Base-by-base conservation (phyloP, 2,113 vertebrate species). In the Dicentrarchus labrax region DNA sequence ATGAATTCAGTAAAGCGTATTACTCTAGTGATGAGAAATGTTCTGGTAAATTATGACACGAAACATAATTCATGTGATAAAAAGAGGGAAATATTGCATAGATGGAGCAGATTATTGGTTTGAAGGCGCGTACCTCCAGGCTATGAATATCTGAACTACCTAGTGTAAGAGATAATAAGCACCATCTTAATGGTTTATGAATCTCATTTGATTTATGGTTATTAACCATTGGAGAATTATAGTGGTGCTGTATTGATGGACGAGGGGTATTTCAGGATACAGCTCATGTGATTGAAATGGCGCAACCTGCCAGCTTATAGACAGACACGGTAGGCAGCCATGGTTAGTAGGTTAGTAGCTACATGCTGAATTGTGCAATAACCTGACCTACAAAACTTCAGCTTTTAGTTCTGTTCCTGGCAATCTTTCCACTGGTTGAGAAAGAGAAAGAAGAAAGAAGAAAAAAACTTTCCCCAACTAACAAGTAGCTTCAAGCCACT, bases 121-220 rank as follows among this genome's bases (percentile, higher is more conserved):
- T 85, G 86, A 86, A 89, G 87, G 78, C 61, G 11, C 76, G 64
- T 78, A 87, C 84, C 90, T 91, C 68, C 78, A 88, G 88, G 90
- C 93, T 88, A 92, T 94, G 93, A 93, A 92, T 91, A 94, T 90
- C 89, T 91, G 76, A 92, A 92, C 80, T 89, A 91, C 86, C 85
- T 85, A 76, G 88, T 92, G 76, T 83, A 82, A 90, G 90, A 89
- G 93, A 93, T 94, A 93, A 94, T 94, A 93, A 93, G 91, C 85
- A 92, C 91, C 92, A 93, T 91, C 88, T 91, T 93, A 94, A 93
- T 92, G 88, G 91, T 91, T 94, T 94, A 94, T 93, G 92, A 94
- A 94, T 94, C 91, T 84, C 89, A 83, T 88, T 80, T 91, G 92
- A 95, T 93, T 94, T 92, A 94, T 91, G 85, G 86, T 91, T 93